Conservation (phyloP, 2,113 vertebrate genomes). For the Perognathus longimembris region DNA sequence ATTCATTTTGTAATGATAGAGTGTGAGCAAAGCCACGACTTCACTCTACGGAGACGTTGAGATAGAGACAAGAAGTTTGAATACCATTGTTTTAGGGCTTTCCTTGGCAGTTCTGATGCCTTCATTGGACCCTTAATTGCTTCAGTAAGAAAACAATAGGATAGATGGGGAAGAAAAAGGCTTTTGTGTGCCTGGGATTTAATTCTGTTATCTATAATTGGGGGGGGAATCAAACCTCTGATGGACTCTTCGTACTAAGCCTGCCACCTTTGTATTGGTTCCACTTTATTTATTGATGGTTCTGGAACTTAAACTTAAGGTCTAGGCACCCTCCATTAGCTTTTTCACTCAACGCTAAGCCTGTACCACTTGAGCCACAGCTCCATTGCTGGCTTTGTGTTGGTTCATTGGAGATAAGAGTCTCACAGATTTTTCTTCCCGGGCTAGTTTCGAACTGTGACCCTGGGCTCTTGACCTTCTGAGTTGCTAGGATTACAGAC, state of each 20-base stretch:
- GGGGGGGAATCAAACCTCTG: not conserved
- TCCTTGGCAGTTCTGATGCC: not conserved
- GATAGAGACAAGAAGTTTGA: not conserved
- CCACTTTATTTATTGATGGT: no score
- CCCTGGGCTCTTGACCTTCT: no score
- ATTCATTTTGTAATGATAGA: slow-evolving; percentile 12
- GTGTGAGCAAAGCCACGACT: not conserved
- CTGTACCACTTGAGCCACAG: no score
- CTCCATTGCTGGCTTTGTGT: no score
- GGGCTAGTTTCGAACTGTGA: no score
- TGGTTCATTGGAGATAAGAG: no score
- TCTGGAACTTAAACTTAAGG: no score
- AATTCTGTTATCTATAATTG: not conserved
- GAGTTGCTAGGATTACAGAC: no score
- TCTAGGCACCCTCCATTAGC: no score
- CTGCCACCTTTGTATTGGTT: not conserved
- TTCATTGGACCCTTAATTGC: not conserved
- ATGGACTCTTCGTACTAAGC: not conserved
- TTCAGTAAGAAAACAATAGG: not conserved
- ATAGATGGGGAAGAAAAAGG: not conserved
- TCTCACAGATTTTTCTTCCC: no score
- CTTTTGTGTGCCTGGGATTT: not conserved
- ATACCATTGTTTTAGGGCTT: not conserved
- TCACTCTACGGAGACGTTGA: not conserved
- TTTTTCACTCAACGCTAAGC: no score